Base-by-base conservation (phyloP, 2,888 invertebrate species). In the Coecobrya sp. region DNA sequence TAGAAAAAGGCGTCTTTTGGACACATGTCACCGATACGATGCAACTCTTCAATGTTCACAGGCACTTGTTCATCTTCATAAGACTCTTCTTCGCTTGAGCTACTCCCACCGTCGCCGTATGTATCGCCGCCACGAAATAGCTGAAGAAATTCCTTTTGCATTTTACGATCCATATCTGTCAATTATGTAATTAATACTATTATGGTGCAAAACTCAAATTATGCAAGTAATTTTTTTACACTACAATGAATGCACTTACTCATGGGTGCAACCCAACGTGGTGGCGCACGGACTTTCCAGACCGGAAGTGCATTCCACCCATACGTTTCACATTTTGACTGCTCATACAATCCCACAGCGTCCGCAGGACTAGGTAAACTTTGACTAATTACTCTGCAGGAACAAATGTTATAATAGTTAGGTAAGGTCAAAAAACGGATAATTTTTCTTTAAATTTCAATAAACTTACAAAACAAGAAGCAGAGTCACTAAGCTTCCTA, bases 1-100 rank as follows among this genome's bases (percentile, higher is more conserved):
- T 93, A 93, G 68, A 92, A 93, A 36, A 93, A 93, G 10, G 93
- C 92, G 22, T 91, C 62, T 36, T 65, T 79, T 0, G 93, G 91
- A 30, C 93, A 93, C 91, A 93, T 92, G 22, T 82, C 82, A 8
- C 82, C 45, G 5, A 93, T 76, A 11, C 45, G 76, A 0, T 84
- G 16, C 10, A 92, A 49, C 52, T 59, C 52, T 1, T 42, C 27
- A n/a, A 73, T 70, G 22, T 86, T 55, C 81, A 82, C 16, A 19
- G 36, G 30, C 2, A 16, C 19, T 25, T 30, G 19, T 7, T 36
- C 36, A 7, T 89, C 88, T 11, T 89, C 79, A 13, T 73, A 25
- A 10, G 91, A 92, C 16, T 89, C 89, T 27, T 89, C 92, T 27
- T 86, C 89, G 25, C 79, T 81, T 5, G 79, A 79, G 36, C 55